Conservation (phyloP, 2,797 vertebrate species). For the Hydrophis major region DNA sequence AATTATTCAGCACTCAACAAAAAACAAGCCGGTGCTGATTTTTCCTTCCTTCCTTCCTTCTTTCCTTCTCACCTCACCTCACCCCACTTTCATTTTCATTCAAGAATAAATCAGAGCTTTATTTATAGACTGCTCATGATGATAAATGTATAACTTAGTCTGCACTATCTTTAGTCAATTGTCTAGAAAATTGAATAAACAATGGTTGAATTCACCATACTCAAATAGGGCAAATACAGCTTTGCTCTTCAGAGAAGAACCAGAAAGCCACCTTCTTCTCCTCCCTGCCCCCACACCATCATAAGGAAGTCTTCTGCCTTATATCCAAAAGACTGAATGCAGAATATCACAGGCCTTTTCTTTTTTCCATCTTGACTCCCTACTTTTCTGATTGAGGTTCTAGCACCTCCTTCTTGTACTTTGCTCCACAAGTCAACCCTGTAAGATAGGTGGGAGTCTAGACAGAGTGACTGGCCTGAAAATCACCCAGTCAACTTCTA, state of each 20-base stretch:
- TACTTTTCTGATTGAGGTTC: background rate
- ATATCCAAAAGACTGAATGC: background rate
- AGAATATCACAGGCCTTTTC: background rate
- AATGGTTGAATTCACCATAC: background rate
- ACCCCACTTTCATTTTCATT: background rate
- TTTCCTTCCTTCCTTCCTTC: background rate
- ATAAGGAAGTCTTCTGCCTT: background rate
- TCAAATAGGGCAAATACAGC: background rate
- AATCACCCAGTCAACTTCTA: background rate
- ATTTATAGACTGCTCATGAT: background rate
- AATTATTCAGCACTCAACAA: conserved; percentile 46
- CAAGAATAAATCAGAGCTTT: background rate
- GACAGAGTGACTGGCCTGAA: background rate
- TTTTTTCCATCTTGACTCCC: background rate
- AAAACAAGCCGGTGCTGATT: background rate
- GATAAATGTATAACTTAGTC: background rate
- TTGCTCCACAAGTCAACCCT: background rate
- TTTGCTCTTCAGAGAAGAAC: background rate
- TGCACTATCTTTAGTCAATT: background rate
- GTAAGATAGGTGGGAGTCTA: background rate
- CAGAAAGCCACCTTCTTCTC: background rate
- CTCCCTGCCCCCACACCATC: background rate
- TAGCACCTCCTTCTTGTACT: background rate
- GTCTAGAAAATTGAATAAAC: background rate
- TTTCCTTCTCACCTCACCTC: background rate